Base-by-base conservation (phyloP, 2,888 invertebrate species). In the Lydus trimaculatus region DNA sequence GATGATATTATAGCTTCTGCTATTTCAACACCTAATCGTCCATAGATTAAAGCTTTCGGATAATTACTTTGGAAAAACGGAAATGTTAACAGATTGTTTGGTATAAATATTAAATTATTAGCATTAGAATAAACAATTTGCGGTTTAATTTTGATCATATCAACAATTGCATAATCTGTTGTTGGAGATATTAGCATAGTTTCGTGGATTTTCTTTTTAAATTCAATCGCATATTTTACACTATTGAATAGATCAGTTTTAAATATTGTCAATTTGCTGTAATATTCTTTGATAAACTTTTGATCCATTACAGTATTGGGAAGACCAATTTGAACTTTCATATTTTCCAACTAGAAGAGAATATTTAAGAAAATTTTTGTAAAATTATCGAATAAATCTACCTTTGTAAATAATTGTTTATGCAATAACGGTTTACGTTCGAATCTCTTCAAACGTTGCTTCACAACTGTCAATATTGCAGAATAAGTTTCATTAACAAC, bases 171-270 rank as follows among this genome's bases (percentile, higher is more conserved):
- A 64, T 84, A 82, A 63, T 86, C 86, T 23, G 79, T 80, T 15
- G 82, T 75, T 23, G 83, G 82, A 48, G 80, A 79, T 3, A 77
- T 78, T 31, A 87, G 78, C 60, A 83, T 78, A 56, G 78, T 80
- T 74, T 87, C 84, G 68, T 86, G 83, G 31, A 84, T 75, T 67
- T 83, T 82, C 62, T 85, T 83, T 39, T 84, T 77, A 76, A 88
- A 89, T 2, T 75, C 75, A 52, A 87, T 84, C 0, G 87, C 85
- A 74, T 85, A 85, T 58, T 85, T 81, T 5, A 88, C 80, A 76
- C 88, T 89, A 65, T 84, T 83, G 76, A 89, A 89, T 72, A 89
- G 86, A 76, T 88, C 87, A 23, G 84, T 81, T 73, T 85, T 86
- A 74, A 88, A 84, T 52, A 89, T 84, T 28, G 80, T 83, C 61